phyloP scores from a whole-genome alignment of 2,797 vertebrate species.

The Typhlichthys eigenmanni region DNA sequence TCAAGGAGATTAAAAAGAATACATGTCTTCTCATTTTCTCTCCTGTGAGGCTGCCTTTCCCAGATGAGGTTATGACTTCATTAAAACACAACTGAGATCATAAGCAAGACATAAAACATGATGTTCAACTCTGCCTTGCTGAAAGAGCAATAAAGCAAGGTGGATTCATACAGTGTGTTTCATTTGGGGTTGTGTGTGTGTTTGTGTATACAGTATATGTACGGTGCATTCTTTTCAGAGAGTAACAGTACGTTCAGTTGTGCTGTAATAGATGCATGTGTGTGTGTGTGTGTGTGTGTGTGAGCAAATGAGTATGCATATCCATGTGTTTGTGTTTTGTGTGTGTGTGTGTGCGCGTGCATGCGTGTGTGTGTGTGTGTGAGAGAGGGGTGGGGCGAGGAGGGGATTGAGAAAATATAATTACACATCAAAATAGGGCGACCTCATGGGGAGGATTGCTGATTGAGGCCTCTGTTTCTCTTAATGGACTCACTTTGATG shows the following conservation, averaged over 20 bases:
- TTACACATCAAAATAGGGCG: not conserved
- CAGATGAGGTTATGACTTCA: conserved; percentile 57
- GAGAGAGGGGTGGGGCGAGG: not conserved
- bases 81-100: conserved; percentile 57
- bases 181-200: not conserved
- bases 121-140: conserved; percentile 34
- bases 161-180: not conserved
- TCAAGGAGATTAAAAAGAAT: conserved; percentile 27
- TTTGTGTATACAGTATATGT: not conserved
- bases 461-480: not conserved
- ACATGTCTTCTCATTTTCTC: conserved; percentile 34
- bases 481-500: conserved; percentile 11
- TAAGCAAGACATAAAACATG: conserved; percentile 48
- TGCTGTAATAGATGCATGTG: not conserved
- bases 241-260: not conserved
- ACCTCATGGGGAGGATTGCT: conserved; percentile 1
- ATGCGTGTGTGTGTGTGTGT: not conserved
- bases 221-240: not conserved
- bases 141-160: conserved; percentile 35
- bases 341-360: not conserved
- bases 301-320: not conserved
- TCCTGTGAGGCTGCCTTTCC: conserved; percentile 28
- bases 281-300: not conserved
- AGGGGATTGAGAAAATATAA: not conserved
- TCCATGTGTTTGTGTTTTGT: not conserved